These are phyloP conservation scores for Helicoverpa zea DNA, from an alignment of 1,140 invertebrate species.

Conservation along the genomic window DNA sequence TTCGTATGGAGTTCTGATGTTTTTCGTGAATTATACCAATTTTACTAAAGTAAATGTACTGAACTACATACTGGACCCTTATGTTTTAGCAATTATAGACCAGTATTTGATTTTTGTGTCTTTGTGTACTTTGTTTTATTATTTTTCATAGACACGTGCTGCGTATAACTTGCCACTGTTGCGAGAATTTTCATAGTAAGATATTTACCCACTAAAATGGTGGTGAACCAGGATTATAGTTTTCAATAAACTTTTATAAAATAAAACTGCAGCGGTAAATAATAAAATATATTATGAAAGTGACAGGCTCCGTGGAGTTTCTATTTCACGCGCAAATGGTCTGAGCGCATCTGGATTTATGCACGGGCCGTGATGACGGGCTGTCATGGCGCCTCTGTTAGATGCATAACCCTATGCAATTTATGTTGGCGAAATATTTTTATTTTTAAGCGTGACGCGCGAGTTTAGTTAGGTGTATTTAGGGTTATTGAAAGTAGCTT, in stretches of 20 bases:
- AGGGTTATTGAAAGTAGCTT: no score
- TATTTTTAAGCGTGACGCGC: not conserved
- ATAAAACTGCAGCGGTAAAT: constrained; percentile 37
- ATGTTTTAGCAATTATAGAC: no score
- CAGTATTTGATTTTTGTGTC: no score
- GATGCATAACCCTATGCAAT: constrained; percentile 31
- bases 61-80: no score
- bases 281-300: constrained; percentile 46
- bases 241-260: constrained; percentile 16
- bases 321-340: constrained; percentile 55
- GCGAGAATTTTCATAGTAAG: no score
- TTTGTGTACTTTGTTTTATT: not conserved
- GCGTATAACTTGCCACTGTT: no score
- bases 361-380: constrained; percentile 37
- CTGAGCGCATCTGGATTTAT: constrained; percentile 42
- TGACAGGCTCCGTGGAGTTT: constrained; percentile 43
- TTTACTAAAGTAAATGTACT: no score
- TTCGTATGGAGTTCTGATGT: no score
- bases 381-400: constrained; percentile 29
- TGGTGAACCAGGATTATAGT: not conserved
- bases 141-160: no score
- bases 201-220: no score
- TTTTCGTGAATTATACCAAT: no score
- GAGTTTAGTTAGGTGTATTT: no score
- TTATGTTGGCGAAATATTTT: constrained; percentile 7